Conservation (phyloP, 2,888 invertebrate species). For the Nomada hirtipes region DNA sequence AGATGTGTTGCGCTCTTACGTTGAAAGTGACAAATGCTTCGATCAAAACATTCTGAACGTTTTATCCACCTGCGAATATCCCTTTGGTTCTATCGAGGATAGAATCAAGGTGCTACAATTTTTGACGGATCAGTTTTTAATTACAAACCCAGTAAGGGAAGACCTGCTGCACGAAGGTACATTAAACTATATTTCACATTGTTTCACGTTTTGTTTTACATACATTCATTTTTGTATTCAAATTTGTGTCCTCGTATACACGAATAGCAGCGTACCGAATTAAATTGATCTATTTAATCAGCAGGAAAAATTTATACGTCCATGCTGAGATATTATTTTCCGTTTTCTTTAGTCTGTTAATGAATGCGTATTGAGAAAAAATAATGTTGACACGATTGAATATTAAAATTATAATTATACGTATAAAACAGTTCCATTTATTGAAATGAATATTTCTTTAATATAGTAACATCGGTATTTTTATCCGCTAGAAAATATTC, state of each 20-base stretch:
- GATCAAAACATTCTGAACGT: slow-evolving; percentile 90
- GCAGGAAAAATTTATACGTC: slow-evolving; percentile 57
- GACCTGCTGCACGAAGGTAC: slow-evolving; percentile 96
- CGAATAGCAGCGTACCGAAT: background rate
- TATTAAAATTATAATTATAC: background rate
- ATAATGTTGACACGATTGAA: background rate
- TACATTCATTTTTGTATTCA: background rate
- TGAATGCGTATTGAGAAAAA: background rate
- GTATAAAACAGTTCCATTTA: background rate
- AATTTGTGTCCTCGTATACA: background rate
- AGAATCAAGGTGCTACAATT: slow-evolving; percentile 94
- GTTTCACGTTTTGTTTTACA: slow-evolving; percentile 4
- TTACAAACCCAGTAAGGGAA: slow-evolving; percentile 96
- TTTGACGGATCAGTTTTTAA: slow-evolving; percentile 97
- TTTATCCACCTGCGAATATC: slow-evolving; percentile 92
- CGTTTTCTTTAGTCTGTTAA: background rate
- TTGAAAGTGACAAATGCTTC: slow-evolving; percentile 95
- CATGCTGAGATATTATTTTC: slow-evolving; percentile 53
- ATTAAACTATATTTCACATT: slow-evolving; percentile 43
- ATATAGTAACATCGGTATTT: background rate
- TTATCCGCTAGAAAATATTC: background rate
- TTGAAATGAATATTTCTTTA: background rate
- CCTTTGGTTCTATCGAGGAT: slow-evolving; percentile 92
- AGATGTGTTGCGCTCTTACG: slow-evolving; percentile 94
- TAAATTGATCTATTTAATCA: slow-evolving; percentile 22